These are phyloP conservation scores for Salarias fasciatus DNA, from an alignment of 2,797 vertebrate species.

Conservation along the genomic window DNA sequence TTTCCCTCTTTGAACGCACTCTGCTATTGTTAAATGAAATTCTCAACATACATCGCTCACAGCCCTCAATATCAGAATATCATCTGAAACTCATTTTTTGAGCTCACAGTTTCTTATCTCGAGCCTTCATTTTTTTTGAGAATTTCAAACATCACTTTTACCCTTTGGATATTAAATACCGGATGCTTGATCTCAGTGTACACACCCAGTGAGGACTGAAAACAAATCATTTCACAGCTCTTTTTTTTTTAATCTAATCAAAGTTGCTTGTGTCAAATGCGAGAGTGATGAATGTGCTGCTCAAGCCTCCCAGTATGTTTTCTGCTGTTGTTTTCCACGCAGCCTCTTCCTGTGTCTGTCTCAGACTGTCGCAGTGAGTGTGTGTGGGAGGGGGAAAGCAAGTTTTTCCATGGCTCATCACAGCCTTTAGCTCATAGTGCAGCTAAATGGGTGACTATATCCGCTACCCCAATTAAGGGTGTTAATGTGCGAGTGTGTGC, in stretches of 20 bases:
- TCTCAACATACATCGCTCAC: not conserved
- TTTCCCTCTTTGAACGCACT: not conserved
- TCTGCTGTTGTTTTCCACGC: constrained; percentile 57
- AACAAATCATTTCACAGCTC: constrained; percentile 18
- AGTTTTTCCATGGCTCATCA: constrained; percentile 62
- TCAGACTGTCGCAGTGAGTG: constrained; percentile 73
- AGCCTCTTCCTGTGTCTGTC: constrained; percentile 59
- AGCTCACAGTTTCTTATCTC: constrained; percentile 23
- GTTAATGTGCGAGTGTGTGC: constrained; percentile 65
- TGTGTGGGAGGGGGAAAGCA: constrained; percentile 56
- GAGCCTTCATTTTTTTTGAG: constrained; percentile 25
- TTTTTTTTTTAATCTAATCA: constrained; percentile 7
- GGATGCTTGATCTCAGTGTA: constrained; percentile 20
- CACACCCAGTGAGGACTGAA: constrained; percentile 22
- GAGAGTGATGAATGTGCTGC: constrained; percentile 21
- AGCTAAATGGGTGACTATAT: constrained; percentile 74
- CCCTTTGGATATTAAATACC: constrained; percentile 15
- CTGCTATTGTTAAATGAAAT: not conserved
- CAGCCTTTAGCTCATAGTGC: constrained; percentile 69
- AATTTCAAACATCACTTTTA: constrained; percentile 16
- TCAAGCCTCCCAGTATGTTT: constrained; percentile 48
- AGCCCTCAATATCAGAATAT: not conserved
- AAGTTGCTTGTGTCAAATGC: constrained; percentile 23
- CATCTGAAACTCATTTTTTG: constrained; percentile 11
- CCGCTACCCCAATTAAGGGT: constrained; percentile 73